Base-by-base conservation (phyloP, 2,797 vertebrate species). In the Coregonus ussuriensis region DNA sequence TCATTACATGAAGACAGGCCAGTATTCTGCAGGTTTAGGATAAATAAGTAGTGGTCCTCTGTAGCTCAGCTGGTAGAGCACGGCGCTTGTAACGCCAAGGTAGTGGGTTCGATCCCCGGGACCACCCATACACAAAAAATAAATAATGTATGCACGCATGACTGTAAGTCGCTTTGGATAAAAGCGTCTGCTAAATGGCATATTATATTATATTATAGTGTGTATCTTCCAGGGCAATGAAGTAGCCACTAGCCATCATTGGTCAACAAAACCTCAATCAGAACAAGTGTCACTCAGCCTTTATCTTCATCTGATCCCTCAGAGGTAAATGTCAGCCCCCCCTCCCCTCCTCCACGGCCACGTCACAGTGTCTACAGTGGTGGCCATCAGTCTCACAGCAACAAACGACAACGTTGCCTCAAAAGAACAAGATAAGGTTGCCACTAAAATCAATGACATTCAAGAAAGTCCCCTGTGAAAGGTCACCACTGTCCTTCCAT, bases 381-480 rank as follows among this genome's bases (percentile, higher is more conserved):
- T 52, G 67, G 16, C 76, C 35, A 77, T 74, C 69, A 9, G 33
- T 77, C 29, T 72, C 56, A 69, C 31, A 53, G 33, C 29, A 66
- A 66, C 63, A 66, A 66, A 31, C 25, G 29, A 31, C 41, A 74
- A 83, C 82, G 59, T 74, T 65, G 70, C 29, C 77, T 81, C 77
- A 74, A 79, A 81, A 59, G 33, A 31, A 65, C 79, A 70, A 79
- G 77, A 84, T 79, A 72, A 84, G 75, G 71, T 77, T 77, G 74
- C 77, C 72, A 77, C 77, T 79, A 76, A 81, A 83, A 81, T 79
- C 75, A 77, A 77, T 84, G 82, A 81, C 77, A 79, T 79, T 79
- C 77, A 56, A 69, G 18, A 70, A 77, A 79, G 71, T 77, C 68
- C 74, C 54, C 77, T 54, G 77, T 65, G 69, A 84, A 81, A 84